These are phyloP conservation scores for Apis dorsata DNA, from an alignment of 1,140 invertebrate genomes.

Conservation along the genomic window DNA sequence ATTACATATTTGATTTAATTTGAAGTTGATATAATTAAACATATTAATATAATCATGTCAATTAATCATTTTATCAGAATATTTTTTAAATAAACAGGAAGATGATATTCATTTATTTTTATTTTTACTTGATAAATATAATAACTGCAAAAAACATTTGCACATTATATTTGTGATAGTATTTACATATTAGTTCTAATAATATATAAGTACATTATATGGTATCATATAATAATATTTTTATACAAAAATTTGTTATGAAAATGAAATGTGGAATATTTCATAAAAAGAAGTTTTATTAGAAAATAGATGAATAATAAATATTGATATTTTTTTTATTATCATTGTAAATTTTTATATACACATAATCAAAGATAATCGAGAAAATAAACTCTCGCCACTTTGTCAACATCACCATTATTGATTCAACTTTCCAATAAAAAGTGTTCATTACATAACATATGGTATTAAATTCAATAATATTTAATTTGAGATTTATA, in stretches of 20 bases:
- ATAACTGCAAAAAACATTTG: too few species aligned
- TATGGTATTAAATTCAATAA: too few species aligned
- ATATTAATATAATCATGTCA: background rate
- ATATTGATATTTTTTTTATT: too few species aligned
- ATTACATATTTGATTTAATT: background rate
- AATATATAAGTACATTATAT: too few species aligned
- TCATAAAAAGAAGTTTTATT: too few species aligned
- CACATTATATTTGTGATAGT: too few species aligned
- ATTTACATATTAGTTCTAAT: too few species aligned
- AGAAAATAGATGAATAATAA: too few species aligned
- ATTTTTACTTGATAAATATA: background rate
- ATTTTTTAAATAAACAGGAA: background rate
- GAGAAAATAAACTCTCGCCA: background rate
- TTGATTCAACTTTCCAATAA: slow-evolving; percentile 8
- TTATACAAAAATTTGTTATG: too few species aligned
- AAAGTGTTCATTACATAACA: background rate
- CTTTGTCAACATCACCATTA: slow-evolving; percentile 10
- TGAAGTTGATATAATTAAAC: background rate
- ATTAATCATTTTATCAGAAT: background rate
- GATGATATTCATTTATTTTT: background rate
- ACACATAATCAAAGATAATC: background rate
- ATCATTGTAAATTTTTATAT: background rate
- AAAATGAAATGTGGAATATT: too few species aligned
- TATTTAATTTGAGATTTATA: too few species aligned
- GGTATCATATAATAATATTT: too few species aligned